Base-by-base conservation (phyloP, 2,797 vertebrate species). In the Diplodus puntazzo region DNA sequence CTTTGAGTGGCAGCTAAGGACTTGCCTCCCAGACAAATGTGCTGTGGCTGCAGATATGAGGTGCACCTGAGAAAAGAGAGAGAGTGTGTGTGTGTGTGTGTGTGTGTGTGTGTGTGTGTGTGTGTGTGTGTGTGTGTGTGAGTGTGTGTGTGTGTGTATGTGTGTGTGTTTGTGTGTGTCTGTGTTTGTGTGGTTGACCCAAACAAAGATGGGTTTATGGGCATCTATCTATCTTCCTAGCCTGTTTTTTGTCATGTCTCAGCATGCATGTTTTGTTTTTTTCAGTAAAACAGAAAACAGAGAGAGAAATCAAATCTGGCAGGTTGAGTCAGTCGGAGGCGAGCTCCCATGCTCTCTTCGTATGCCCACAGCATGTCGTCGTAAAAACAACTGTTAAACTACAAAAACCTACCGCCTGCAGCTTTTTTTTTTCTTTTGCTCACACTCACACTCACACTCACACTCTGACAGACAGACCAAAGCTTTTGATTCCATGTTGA, bases 21-120 rank as follows among this genome's bases (percentile, higher is more conserved):
- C 96, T 96, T 96, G 96, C 96, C 97, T 98, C 95, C 95, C 94
- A 97, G 97, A 97, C 96, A 98, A 97, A 98, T 97, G 89, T 98
- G 97, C 97, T 97, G 96, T 87, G 92, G 94, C 96, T 96, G 97
- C 97, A 98, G 95, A 97, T 97, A 96, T 97, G 94, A 96, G 96
- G 94, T 94, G 93, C 95, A 95, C 95, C 95, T 97, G 93, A 73
- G 96, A 96, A 96, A 93, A 88, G 69, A 14, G 68, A 25, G 12
- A 62, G 69, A 34, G 25, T 42, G 55, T 14, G 25, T 30, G 25
- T 27, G 30, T 27, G 57, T 16, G 66, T 27, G 27, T 27, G 27
- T 27, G 27, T 4, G 27, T 27, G 27, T 4, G 4, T 27, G 27
- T 27, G 27, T 27, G 27, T 25, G 25, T 25, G 25, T 25, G 25